These are phyloP conservation scores for Anseranas semipalmata DNA, from an alignment of 2,113 vertebrate genomes.

Conservation along the genomic window DNA sequence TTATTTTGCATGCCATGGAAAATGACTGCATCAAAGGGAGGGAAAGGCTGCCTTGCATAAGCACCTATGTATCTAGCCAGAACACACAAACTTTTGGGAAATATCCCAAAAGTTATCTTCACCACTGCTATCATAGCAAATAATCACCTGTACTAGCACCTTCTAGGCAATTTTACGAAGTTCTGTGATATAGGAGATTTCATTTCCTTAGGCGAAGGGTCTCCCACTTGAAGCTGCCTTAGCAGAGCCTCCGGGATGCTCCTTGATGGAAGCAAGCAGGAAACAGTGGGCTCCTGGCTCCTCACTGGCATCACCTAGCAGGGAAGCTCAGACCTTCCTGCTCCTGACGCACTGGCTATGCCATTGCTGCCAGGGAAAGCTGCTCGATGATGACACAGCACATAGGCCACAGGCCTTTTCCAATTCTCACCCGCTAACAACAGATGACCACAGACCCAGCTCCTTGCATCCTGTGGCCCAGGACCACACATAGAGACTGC, in stretches of 20 bases:
- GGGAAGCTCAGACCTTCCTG: not conserved
- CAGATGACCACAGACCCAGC: not conserved
- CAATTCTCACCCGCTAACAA: not conserved
- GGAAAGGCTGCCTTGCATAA: not conserved
- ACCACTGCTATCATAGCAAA: not conserved
- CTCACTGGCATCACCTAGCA: not conserved
- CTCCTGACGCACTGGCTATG: not conserved
- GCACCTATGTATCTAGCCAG: not conserved
- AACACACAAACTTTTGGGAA: not conserved
- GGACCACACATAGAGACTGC: not conserved
- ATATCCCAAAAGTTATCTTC: not conserved
- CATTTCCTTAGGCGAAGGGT: not conserved
- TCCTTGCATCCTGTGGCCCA: not conserved
- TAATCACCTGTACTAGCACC: not conserved
- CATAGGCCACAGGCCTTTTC: fast-evolving
- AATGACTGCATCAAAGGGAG: not conserved
- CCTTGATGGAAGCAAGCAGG: not conserved
- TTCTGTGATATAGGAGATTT: not conserved
- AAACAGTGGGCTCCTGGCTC: not conserved
- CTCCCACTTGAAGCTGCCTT: not conserved
- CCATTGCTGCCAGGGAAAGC: not conserved
- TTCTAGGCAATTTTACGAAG: not conserved
- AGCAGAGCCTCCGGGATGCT: not conserved
- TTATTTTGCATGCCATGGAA: not conserved
- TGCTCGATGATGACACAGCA: not conserved